Evolutionary conservation across 2,888 invertebrate species (phyloP), one percentile per base, ranked within the genome.

Genomic region (Epicampocera succincta): DNA sequence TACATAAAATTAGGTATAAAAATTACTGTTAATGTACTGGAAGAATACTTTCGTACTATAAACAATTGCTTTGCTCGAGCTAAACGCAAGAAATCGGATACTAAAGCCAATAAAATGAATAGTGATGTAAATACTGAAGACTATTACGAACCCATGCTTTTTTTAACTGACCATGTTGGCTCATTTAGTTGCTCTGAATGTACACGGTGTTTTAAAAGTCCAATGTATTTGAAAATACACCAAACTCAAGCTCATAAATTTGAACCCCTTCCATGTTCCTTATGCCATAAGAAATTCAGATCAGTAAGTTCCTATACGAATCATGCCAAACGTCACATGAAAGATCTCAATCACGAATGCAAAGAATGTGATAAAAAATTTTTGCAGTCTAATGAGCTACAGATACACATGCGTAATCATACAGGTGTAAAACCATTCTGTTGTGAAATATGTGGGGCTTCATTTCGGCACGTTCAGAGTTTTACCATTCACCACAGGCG

Each of bases 291-390:
- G 42, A 19, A 12, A 25, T 81, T 65, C n/a, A 68, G 46, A 56
- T 58, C 68, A 2, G 75, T 48, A 12, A 79, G 42, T 48, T 38
- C 76, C 11, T 84, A 73, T 65, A 81, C 72, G 40, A 75, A 75
- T 69, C 81, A 81, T 79, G 79, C 78, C 11, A 76, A 81, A 42
- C 78, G 84, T 40, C 84, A 84, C 13, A 78, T 78, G 77, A 56
- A 81, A 44, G 81, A 81, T 68, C 52, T 79, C 8, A 63, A 78
- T 52, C 71, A 81, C 13, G 78, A 81, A 25, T 83, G 83, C n/a
- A 72, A 60, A 29, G 81, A 81, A 58, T 83, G 83, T 58, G 83
- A 81, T 0, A 83, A 83, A 52, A 72, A 81, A 48, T 80, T 83
- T 68, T 54, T 81, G 52, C 60, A 78, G 29, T 61, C 75, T 4